Conservation (phyloP, 2,888 invertebrate species). For the Callyntrura guangdongensis region DNA sequence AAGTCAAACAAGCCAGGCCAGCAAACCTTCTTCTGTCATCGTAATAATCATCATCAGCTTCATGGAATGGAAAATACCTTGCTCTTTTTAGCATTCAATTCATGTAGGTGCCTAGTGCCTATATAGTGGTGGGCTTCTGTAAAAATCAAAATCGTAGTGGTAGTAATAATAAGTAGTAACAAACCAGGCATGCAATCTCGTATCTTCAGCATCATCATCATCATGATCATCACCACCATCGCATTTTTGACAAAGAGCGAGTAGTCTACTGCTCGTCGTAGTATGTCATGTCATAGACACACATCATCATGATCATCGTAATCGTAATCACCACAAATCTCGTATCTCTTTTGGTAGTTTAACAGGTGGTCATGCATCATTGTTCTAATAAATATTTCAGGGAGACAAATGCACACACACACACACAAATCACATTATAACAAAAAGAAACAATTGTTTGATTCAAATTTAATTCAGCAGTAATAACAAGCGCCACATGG, state of each 20-base stretch:
- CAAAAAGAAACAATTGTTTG: not conserved
- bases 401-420: not conserved
- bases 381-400: conserved; percentile 49
- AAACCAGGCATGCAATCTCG: conserved; percentile 22
- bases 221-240: conserved; percentile 22
- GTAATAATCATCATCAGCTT: conserved; percentile 9
- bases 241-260: conserved; percentile 46
- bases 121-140: not conserved
- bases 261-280: conserved; percentile 18
- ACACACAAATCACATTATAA: not conserved
- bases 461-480: conserved; percentile 22
- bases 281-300: conserved; percentile 24
- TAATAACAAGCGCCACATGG: not conserved
- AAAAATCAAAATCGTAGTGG: not conserved
- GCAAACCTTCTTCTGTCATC: conserved; percentile 52
- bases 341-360: conserved; percentile 30
- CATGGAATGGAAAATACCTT: conserved; percentile 49
- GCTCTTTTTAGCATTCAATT: conserved; percentile 48
- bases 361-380: conserved; percentile 67
- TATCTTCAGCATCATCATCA: not conserved
- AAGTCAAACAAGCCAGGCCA: conserved; percentile 51
- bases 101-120: not conserved
- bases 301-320: not conserved
- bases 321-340: not conserved
- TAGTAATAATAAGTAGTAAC: not conserved